Percentiles rank a stretch among this genome's conserved stretches.
phyloP scores from a whole-genome alignment of 2,797 vertebrate genomes.

The Esox lucius region DNA sequence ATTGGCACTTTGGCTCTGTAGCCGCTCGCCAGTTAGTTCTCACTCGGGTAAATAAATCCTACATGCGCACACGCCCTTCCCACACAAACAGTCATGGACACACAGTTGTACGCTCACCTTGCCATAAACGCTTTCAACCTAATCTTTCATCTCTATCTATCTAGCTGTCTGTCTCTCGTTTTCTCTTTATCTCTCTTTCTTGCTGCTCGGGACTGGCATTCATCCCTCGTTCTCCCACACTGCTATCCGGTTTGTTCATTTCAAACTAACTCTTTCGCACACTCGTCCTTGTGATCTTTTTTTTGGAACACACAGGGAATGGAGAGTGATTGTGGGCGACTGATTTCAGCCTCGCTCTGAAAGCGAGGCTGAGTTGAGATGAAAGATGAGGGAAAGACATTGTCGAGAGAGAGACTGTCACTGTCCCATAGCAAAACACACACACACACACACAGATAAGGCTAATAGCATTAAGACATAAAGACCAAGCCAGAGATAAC shows the following conservation, averaged over 20 bases:
- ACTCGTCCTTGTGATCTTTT: slow-evolving; percentile 56
- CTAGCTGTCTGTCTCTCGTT: slow-evolving; percentile 22
- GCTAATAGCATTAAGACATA: slow-evolving; percentile 58
- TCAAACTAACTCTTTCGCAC: slow-evolving; percentile 56
- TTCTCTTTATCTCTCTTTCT: slow-evolving; percentile 14
- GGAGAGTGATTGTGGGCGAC: slow-evolving; percentile 45
- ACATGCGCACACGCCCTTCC: neutral
- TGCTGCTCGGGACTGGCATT: neutral
- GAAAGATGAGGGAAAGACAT: neutral
- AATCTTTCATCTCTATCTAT: slow-evolving; percentile 22
- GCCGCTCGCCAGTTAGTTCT: neutral
- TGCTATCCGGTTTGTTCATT: slow-evolving; percentile 51
- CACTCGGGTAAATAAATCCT: neutral
- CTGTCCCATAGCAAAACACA: slow-evolving; percentile 37
- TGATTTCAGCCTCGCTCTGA: slow-evolving; percentile 45
- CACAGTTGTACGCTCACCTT: slow-evolving; percentile 2
- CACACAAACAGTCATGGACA: neutral
- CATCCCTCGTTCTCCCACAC: slow-evolving; percentile 18
- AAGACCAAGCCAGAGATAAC: slow-evolving; percentile 35
- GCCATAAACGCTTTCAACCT: slow-evolving; percentile 6
- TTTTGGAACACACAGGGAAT: slow-evolving; percentile 45
- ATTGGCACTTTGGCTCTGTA: slow-evolving; percentile 58
- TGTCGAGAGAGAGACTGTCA: slow-evolving; percentile 31
- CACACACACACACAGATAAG: slow-evolving; percentile 45
- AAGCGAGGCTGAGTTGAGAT: slow-evolving; percentile 45